Evolutionary conservation across 1,140 invertebrate genomes (phyloP), one percentile per base, ranked within the genome.

Genomic region (Homalodisca vitripennis): DNA sequence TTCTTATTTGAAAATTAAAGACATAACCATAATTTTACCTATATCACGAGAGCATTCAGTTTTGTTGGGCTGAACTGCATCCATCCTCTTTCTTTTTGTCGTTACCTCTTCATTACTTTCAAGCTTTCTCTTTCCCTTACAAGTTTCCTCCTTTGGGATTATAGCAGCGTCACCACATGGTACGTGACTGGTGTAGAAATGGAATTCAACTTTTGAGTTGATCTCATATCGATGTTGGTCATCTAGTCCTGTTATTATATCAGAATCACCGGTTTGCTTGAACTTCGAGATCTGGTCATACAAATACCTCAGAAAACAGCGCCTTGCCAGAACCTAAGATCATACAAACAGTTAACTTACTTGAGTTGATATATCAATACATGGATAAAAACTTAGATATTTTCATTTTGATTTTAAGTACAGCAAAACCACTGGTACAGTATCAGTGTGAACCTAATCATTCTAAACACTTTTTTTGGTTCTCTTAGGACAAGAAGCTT

Each of bases 131-230:
- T 76, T 71, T 74, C 78, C 78, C 66, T 70, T 71, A 57, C 64
- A 62, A 62, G 72, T 29, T 29, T 72, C 10, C 12, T 1, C 20
- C 74, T 62, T 67, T 73, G 70, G 68, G 79, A 94, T 88, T 74
- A 97, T 96, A n/a, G 92, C 89, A 24, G 94, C 95, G 87, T 98
- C 96, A 0, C 96, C 96, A 83, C 95, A 98, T 53, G 95, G 95
- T 46, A 89, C 87, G 76, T 94, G 91, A 72, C 90, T 94, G 26
- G 90, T 88, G 76, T 91, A 95, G 75, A 98, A 91, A 79, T 95
- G 89, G 81, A 95, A 96, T 17, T 84, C 82, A 53, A 93, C 77
- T 13, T 81, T 79, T n/a, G 81, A 64, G 72, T 85, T 87, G 17
- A 75, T 29, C 6, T n/a, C 72, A 77, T 85, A 87, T 67, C 74